Evolutionary conservation across 1,140 invertebrate species (phyloP).

Genomic region (Thaumatotibia leucotreta): DNA sequence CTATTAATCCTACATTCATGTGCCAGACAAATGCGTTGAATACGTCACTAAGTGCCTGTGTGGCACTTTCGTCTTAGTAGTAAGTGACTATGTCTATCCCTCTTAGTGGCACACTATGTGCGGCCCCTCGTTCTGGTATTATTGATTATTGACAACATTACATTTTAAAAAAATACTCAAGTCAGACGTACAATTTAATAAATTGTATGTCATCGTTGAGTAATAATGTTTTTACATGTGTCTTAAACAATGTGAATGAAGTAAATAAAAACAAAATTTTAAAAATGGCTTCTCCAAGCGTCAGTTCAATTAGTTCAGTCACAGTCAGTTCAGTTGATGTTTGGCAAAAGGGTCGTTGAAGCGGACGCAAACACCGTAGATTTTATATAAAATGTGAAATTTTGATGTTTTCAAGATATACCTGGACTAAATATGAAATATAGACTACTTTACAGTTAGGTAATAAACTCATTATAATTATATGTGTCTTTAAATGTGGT

Average conservation of each 20-base stretch:
- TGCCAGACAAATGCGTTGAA: too few relatives aligned
- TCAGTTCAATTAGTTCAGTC: slow-evolving; percentile 2
- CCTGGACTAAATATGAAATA: not conserved
- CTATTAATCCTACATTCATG: too few relatives aligned
- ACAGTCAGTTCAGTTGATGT: slow-evolving; percentile 12
- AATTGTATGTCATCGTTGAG: too few relatives aligned
- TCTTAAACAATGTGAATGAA: not conserved
- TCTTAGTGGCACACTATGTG: too few relatives aligned
- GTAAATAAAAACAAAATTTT: not conserved
- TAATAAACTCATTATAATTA: not conserved
- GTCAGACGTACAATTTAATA: too few relatives aligned
- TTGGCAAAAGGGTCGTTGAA: slow-evolving; percentile 8
- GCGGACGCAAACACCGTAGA: not conserved
- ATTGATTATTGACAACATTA: too few relatives aligned
- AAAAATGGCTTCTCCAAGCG: slow-evolving; percentile 12
- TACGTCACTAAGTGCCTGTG: too few relatives aligned
- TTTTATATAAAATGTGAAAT: not conserved
- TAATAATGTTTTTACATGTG: not conserved
- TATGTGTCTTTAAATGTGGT: not conserved
- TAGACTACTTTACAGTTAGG: not conserved
- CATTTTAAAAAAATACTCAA: too few relatives aligned
- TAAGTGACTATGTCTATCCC: too few relatives aligned
- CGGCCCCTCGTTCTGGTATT: too few relatives aligned
- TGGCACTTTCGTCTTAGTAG: too few relatives aligned
- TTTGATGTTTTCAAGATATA: not conserved